These are phyloP conservation scores for Kryptolebias ocellatus DNA, from an alignment of 2,797 vertebrate species.

Conservation along the genomic window DNA sequence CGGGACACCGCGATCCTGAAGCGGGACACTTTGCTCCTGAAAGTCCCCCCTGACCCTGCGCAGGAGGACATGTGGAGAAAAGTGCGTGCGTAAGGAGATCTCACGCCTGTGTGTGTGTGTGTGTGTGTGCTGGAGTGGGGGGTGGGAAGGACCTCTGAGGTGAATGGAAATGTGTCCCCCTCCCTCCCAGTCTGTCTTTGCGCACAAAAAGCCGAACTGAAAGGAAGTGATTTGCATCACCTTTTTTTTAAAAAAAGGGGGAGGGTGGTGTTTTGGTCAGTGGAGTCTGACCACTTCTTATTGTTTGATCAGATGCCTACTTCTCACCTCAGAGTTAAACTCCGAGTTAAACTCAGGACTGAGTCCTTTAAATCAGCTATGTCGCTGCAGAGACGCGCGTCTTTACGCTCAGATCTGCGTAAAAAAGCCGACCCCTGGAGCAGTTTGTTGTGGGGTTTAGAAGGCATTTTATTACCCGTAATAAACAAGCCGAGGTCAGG, in stretches of 20 bases:
- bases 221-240: slow-evolving; percentile 84
- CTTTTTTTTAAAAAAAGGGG: slow-evolving; percentile 42
- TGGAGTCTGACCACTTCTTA: slow-evolving; percentile 21
- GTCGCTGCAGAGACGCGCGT: neutral
- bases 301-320: slow-evolving; percentile 16
- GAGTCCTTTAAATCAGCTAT: neutral
- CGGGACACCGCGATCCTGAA: too few relatives aligned
- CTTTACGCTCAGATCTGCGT: neutral
- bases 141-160: slow-evolving; percentile 68
- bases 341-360: neutral
- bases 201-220: slow-evolving; percentile 78
- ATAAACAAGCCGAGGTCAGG: slow-evolving; percentile 64
- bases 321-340: neutral
- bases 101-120: slow-evolving; percentile 73
- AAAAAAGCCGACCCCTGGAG: too few relatives aligned
- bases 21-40: too few relatives aligned
- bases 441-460: slow-evolving; percentile 1
- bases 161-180: slow-evolving; percentile 74
- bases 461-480: slow-evolving; percentile 63
- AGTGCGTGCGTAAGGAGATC: slow-evolving; percentile 77
- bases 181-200: slow-evolving; percentile 68
- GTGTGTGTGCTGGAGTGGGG: slow-evolving; percentile 46
- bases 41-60: too few relatives aligned
- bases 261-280: slow-evolving; percentile 54
- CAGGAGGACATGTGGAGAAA: slow-evolving; percentile 41